Percentiles rank a stretch among this genome's conserved stretches.
These are phyloP conservation scores for Nothocercus nigrocapillus DNA, from an alignment of 2,113 vertebrate genomes.

Conservation along the genomic window DNA sequence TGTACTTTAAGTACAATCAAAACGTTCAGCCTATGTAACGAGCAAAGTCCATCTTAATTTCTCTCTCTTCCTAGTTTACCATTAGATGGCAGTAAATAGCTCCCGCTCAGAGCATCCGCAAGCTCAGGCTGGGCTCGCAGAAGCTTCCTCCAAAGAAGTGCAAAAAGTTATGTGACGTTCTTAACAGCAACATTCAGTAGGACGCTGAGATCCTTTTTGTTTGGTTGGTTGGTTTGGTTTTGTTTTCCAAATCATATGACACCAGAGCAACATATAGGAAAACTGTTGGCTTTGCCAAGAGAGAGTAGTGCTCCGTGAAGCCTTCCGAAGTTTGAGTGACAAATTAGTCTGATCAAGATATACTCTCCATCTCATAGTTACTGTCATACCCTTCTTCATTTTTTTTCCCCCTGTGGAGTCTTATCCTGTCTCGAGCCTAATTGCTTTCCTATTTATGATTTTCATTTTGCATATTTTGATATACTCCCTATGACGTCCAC, in stretches of 20 bases:
- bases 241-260: background rate
- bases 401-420: background rate
- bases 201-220: background rate
- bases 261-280: background rate
- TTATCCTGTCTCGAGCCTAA: background rate
- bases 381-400: background rate
- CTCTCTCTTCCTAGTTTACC: background rate
- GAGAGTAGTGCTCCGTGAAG: background rate
- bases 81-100: slow-evolving; percentile 54
- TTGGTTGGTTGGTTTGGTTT: too few species aligned
- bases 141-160: background rate
- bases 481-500: background rate
- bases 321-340: background rate
- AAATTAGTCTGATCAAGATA: background rate
- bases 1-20: background rate
- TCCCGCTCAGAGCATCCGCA: background rate
- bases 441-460: background rate
- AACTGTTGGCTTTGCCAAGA: background rate
- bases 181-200: background rate
- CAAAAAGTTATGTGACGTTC: too few species aligned
- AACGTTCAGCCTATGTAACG: accelerated
- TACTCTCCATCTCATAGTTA: background rate
- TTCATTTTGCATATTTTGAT: background rate
- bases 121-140: background rate
- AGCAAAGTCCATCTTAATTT: background rate